phyloP scores from a whole-genome alignment of 2,888 invertebrate genomes.

The Saturnia japonica region DNA sequence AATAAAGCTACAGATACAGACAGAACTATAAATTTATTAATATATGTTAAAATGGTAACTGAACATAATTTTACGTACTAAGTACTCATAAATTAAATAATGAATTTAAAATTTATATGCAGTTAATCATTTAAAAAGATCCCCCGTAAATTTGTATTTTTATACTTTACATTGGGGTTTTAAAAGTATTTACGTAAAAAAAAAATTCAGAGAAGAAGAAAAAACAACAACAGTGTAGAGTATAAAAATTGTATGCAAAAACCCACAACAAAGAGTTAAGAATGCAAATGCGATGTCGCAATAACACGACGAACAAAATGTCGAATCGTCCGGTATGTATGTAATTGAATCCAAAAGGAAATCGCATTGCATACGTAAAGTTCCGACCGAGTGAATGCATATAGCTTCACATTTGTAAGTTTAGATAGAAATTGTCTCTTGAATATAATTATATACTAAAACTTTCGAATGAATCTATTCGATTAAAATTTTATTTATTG shows the following conservation, averaged over 20 bases:
- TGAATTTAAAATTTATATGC: neutral
- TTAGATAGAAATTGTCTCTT: constrained; percentile 31
- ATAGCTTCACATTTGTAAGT: constrained; percentile 35
- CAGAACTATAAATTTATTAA: too few relatives aligned
- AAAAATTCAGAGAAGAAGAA: constrained; percentile 16
- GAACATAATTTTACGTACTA: neutral
- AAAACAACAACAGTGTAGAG: constrained; percentile 20
- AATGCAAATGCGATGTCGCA: constrained; percentile 49
- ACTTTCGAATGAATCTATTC: constrained; percentile 10
- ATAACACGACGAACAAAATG: constrained; percentile 45
- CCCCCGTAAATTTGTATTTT: too few relatives aligned
- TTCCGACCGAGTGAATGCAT: constrained; percentile 38
- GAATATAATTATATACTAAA: constrained; percentile 31
- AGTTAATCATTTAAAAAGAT: too few relatives aligned
- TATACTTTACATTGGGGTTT: too few relatives aligned
- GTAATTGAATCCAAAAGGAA: constrained; percentile 65
- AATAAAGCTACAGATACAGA: too few relatives aligned
- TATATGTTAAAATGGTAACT: too few relatives aligned
- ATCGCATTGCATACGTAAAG: constrained; percentile 62
- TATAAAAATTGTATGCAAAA: constrained; percentile 26
- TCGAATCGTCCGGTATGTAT: constrained; percentile 50
- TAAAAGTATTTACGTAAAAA: neutral
- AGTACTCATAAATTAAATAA: neutral
- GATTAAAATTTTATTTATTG: neutral
- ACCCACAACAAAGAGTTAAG: constrained; percentile 47